Conservation (phyloP, 2,113 vertebrate species). For the Gavialis gangeticus region DNA sequence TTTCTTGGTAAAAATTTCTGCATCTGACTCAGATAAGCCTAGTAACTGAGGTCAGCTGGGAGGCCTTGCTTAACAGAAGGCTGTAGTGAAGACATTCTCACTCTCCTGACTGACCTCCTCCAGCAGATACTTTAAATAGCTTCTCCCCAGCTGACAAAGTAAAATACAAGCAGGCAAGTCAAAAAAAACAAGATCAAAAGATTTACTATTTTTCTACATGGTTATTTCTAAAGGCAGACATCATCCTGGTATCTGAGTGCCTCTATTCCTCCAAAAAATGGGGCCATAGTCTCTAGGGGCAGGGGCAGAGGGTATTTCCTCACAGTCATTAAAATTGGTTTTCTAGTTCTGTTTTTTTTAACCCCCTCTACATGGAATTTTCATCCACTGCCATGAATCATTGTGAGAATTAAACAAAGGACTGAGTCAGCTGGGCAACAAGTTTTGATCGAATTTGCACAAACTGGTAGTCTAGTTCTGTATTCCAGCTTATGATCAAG, state of each 20-base stretch:
- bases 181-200: constrained; percentile 62
- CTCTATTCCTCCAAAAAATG: constrained; percentile 19
- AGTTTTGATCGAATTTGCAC: constrained; percentile 54
- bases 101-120: constrained; percentile 68
- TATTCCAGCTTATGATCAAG: constrained; percentile 33
- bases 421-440: constrained; percentile 55
- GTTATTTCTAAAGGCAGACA: constrained; percentile 52
- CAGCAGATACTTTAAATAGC: constrained; percentile 65
- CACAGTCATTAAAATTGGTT: constrained; percentile 59
- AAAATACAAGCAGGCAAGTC: constrained; percentile 53
- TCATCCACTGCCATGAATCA: constrained; percentile 58
- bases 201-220: constrained; percentile 59
- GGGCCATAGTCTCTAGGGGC: constrained; percentile 33
- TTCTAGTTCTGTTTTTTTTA: not conserved
- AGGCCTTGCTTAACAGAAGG: constrained; percentile 64
- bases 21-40: constrained; percentile 25
- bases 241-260: constrained; percentile 60
- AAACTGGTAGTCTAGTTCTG: not conserved
- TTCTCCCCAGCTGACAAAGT: constrained; percentile 62
- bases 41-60: constrained; percentile 39
- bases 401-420: constrained; percentile 54
- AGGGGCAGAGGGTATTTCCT: constrained; percentile 54
- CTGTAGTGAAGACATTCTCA: constrained; percentile 70
- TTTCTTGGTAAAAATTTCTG: constrained; percentile 51
- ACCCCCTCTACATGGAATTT: constrained; percentile 42